Conservation (phyloP, 2,888 invertebrate genomes). For the Hypomecis atomaria region DNA sequence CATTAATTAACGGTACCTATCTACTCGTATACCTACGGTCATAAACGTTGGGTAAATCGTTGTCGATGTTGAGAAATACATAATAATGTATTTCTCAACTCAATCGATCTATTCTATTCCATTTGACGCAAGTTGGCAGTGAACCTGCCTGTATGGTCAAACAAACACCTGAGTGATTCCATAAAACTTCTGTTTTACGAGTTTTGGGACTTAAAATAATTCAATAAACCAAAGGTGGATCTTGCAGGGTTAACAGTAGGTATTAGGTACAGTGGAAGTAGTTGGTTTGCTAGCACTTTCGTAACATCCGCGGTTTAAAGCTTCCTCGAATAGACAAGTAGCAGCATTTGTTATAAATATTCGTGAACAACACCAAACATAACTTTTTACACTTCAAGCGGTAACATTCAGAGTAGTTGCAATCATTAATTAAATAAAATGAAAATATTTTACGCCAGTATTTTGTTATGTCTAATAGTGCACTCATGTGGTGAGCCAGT, state of each 20-base stretch:
- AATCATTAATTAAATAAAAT: constrained; percentile 44
- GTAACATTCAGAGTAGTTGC: constrained; percentile 5
- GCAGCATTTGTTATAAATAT: constrained; percentile 68
- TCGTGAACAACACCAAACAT: constrained; percentile 49
- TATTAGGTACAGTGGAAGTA: constrained; percentile 47
- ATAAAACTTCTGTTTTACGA: too few species aligned
- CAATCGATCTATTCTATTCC: too few species aligned
- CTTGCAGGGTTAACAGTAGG: constrained; percentile 53
- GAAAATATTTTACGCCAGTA: constrained; percentile 47
- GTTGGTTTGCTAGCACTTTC: constrained; percentile 46
- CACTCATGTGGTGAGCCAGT: constrained; percentile 35
- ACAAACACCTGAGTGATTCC: too few species aligned
- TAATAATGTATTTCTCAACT: too few species aligned
- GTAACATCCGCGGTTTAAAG: constrained; percentile 51
- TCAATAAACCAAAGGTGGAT: background rate
- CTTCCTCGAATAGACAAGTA: constrained; percentile 47
- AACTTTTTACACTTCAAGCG: constrained; percentile 51
- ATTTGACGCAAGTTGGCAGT: too few species aligned
- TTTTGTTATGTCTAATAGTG: constrained; percentile 48
- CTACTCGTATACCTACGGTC: too few species aligned
- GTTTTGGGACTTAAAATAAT: background rate
- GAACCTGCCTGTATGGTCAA: too few species aligned
- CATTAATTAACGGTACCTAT: too few species aligned
- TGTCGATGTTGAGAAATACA: too few species aligned
- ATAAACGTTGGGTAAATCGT: too few species aligned